Evolutionary conservation across 1,140 invertebrate genomes (phyloP), one percentile per base, ranked within the genome.

Genomic region (Meloidogyne exigua): DNA sequence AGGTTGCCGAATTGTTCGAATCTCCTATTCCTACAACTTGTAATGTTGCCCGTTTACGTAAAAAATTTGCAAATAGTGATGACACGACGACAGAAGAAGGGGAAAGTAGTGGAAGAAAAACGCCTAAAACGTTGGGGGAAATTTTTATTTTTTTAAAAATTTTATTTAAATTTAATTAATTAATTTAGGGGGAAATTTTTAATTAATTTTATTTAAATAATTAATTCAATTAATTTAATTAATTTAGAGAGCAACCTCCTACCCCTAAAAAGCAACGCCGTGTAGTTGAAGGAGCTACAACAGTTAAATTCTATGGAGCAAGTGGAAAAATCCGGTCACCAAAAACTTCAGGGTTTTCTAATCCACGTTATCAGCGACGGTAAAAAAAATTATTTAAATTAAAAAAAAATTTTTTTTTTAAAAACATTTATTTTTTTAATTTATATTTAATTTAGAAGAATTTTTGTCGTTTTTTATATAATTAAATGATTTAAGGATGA

Each of bases 1-100:
- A 68, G 66, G 39, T 68, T 42, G 66, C 66, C 18, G 72, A 73
- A 18, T 39, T 73, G 23, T 73, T 73, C 13, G 72, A 73, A 21
- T 62, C 42, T 5, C 72, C 72, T 7, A 65, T 73, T 32, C 72
- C 72, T 13, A 73, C 72, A 25, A 73, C 72, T 21, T 62, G 44
- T 10, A 73, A 73, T 25, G 72, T 73, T 0, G 72, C 72, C 0
- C 72, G 72, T 32, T 64, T 73, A 3, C 49, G 72, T 65, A 73
- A 73, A 36, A 65, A 62, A 21, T 73, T 73, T 39, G 49, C 1
- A 11, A 36, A 57, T 32, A 65, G 25, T 65, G 39, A 7, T 21
- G 57, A 72, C 18, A 13, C 13, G 2, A 39, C 44, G 11, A 32
- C 39, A 57, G 69, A 71, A 2, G 36, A 42, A 4, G 69, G 36